A percentile compares a stretch with the other conserved stretches of the same genome.
Evolutionary conservation across 2,113 vertebrate species (phyloP).

Genomic region (Chaetura pelagica): DNA sequence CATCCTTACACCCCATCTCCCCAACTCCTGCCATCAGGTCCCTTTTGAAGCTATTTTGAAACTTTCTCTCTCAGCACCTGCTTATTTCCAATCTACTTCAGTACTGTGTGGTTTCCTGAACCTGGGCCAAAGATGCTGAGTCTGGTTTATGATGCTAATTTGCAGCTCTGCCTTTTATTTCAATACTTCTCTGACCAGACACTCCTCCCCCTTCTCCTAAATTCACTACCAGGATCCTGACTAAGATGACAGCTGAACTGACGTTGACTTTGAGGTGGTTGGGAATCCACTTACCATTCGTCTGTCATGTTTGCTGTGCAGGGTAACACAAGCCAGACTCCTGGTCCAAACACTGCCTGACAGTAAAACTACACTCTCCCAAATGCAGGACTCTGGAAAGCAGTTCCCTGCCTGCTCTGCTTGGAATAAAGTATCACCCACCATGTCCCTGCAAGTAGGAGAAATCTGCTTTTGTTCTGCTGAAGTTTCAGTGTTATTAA

Average conservation of each 20-base stretch:
- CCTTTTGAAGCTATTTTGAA: not conserved
- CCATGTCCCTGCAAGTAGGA: not conserved
- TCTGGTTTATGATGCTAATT: not conserved
- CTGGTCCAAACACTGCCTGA: not conserved
- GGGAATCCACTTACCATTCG: fast-evolving
- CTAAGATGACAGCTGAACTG: not conserved
- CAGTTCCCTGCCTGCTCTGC: not conserved
- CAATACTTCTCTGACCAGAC: not conserved
- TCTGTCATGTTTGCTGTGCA: not conserved
- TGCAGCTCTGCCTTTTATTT: not conserved
- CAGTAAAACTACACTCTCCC: not conserved
- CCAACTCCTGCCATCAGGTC: not conserved
- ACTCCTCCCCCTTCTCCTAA: not conserved
- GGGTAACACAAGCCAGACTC: not conserved
- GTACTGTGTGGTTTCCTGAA: not conserved
- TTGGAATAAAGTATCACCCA: not conserved
- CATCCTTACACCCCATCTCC: not conserved
- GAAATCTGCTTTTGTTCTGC: not conserved
- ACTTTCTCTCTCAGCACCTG: not conserved
- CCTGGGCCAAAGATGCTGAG: not conserved
- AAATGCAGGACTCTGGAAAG: not conserved
- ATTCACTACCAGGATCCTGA: not conserved
- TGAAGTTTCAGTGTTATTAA: fast-evolving
- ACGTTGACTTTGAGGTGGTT: not conserved
- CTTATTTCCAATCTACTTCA: not conserved